Evolutionary conservation across 2,888 invertebrate species (phyloP).

Genomic region (Drosophila monieri): DNA sequence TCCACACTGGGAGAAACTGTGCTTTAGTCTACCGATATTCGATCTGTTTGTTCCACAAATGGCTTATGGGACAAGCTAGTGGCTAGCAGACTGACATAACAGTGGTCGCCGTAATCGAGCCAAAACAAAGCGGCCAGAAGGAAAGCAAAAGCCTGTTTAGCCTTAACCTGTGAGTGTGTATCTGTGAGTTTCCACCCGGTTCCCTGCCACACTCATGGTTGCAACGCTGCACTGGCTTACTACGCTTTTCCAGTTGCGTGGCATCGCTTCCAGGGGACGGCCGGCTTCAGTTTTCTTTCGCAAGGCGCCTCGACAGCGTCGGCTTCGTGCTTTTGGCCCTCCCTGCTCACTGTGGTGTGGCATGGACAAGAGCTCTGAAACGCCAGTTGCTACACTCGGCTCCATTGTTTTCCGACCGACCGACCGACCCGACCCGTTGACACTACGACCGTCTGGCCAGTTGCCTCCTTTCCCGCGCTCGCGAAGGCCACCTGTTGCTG

Average conservation of each 20-base stretch:
- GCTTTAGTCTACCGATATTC: too few relatives aligned
- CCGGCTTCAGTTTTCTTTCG: slow-evolving; percentile 53
- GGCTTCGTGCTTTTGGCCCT: neutral
- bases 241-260: slow-evolving; percentile 72
- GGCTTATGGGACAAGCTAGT: slow-evolving; percentile 8
- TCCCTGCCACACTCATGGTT: slow-evolving; percentile 12
- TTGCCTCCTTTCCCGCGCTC: slow-evolving; percentile 1
- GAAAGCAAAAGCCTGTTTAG: slow-evolving; percentile 6
- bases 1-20: neutral
- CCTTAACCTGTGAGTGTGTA: neutral
- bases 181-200: slow-evolving; percentile 46
- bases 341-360: neutral
- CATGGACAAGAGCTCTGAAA: slow-evolving; percentile 12
- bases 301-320: slow-evolving; percentile 31
- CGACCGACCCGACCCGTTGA: slow-evolving; percentile 4
- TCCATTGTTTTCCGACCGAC: slow-evolving; percentile 1
- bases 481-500: slow-evolving; percentile 40
- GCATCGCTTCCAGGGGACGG: slow-evolving; percentile 67
- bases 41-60: neutral
- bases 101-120: slow-evolving; percentile 22
- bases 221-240: slow-evolving; percentile 56
- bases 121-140: slow-evolving; percentile 1
- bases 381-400: neutral
- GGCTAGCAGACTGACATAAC: slow-evolving; percentile 36
- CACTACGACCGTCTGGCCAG: neutral